These are phyloP conservation scores for Mesembrinibis cayennensis DNA, from an alignment of 2,113 vertebrate species.

Conservation along the genomic window DNA sequence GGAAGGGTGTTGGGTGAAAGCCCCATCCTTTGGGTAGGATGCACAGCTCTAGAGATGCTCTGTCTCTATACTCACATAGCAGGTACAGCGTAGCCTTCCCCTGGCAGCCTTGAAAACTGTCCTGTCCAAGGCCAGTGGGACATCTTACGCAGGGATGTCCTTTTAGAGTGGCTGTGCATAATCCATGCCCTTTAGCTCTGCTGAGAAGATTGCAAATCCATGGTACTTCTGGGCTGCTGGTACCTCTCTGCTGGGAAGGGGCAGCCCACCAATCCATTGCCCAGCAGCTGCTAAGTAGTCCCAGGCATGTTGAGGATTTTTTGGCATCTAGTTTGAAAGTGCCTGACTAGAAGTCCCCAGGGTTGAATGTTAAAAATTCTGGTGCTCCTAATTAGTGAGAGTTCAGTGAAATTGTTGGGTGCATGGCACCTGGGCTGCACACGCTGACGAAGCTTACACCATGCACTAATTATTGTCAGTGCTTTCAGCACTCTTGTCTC, in stretches of 20 bases:
- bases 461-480: rapidly evolving
- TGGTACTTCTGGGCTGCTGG: not conserved
- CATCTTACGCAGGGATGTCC: not conserved
- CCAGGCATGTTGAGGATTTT: not conserved
- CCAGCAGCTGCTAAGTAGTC: not conserved
- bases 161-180: not conserved
- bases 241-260: not conserved
- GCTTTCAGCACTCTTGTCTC: not conserved
- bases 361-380: not conserved
- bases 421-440: not conserved
- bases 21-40: not conserved
- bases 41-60: not conserved
- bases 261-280: not conserved
- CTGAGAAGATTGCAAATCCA: not conserved
- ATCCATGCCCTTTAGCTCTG: rapidly evolving
- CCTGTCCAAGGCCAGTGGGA: not conserved
- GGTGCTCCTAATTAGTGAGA: not conserved
- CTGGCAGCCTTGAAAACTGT: not conserved
- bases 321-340: not conserved
- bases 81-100: not conserved
- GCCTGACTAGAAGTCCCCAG: not conserved
- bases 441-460: not conserved
- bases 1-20: not conserved
- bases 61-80: too few relatives aligned
- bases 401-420: not conserved